Base-by-base conservation (phyloP, 1,140 invertebrate species). In the Zaprionus kolodkinae region DNA sequence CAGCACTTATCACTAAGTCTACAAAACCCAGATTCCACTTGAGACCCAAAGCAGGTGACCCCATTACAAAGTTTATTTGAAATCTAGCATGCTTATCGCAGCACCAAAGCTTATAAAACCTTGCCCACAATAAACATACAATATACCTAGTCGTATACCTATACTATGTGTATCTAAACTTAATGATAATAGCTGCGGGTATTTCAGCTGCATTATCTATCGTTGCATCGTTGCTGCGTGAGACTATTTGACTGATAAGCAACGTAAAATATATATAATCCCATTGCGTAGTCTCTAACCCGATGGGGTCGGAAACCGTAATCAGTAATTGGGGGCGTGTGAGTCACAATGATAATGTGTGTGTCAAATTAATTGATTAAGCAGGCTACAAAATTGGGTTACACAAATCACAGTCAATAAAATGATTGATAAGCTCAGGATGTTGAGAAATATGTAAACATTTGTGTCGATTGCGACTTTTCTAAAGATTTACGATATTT, bases 271-370 rank as follows among this genome's bases (percentile, higher is more conserved):
- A 35, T 33, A 33, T 40, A 38, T 69, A 65, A 72, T 59, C 33
- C 63, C 35, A 17, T 35, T 50, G 40, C 30, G 11, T 45, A 25
- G 12, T 27, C 52, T 40, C 7, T 55, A 27, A 33, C 36, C 27
- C 15, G 7, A 55, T 9, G 15, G 11, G 11, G 43, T 36, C 12
- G 25, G 52, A 15, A 17, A n/a, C 10, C 66, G 12, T 15, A 69
- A 70, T 70, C 66, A 57, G 66, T 63, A 70, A 75, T 75, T 75
- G 72, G 67, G 72, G 72, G 54, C 67, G 60, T 64, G 54, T 64
- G 72, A 75, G 17, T 75, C 60, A 75, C 33, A 27, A 6, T 30
- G 56, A 68, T 67, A 72, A 66, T 25, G 27, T 40, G 17, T 35
- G 52, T 30, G 38, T 30, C 15, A 55, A 21, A 50, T 50, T 50